Evolutionary conservation across 2,113 vertebrate species (phyloP).

Genomic region (Terrapene triunguis): DNA sequence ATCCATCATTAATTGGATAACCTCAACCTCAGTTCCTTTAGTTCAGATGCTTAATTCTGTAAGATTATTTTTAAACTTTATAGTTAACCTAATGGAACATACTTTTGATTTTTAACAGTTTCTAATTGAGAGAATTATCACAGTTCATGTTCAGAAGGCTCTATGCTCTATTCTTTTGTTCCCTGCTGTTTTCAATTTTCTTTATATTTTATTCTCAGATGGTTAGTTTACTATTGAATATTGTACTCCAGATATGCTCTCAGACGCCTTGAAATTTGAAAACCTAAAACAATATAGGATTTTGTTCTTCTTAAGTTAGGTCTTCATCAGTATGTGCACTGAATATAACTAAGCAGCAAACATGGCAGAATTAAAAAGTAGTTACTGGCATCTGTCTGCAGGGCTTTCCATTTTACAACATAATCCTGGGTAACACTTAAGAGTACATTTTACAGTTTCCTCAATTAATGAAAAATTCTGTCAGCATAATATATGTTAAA

Average conservation of each 20-base stretch:
- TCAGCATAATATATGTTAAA: no score
- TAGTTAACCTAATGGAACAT: neutral
- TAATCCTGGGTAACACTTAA: neutral
- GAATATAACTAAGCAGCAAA: neutral
- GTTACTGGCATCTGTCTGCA: neutral
- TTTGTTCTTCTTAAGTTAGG: neutral
- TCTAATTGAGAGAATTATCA: conserved; percentile 47
- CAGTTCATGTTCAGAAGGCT: conserved; percentile 2
- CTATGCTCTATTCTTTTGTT: neutral
- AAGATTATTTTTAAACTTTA: neutral
- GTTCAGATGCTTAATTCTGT: neutral
- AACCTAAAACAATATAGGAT: neutral
- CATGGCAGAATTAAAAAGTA: neutral
- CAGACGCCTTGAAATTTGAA: conserved; percentile 25
- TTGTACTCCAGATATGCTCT: neutral
- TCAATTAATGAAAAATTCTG: neutral
- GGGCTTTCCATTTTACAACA: neutral
- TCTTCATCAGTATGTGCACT: neutral
- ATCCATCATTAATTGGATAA: conserved; percentile 21
- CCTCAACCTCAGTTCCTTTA: neutral
- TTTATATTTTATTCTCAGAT: conserved; percentile 31
- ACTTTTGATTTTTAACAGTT: conserved; percentile 39
- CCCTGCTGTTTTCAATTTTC: conserved; percentile 31
- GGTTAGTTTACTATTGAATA: conserved; percentile 1
- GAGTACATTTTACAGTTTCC: neutral